Evolutionary conservation across 2,797 vertebrate genomes (phyloP).

Genomic region (Psittacula derbiana): DNA sequence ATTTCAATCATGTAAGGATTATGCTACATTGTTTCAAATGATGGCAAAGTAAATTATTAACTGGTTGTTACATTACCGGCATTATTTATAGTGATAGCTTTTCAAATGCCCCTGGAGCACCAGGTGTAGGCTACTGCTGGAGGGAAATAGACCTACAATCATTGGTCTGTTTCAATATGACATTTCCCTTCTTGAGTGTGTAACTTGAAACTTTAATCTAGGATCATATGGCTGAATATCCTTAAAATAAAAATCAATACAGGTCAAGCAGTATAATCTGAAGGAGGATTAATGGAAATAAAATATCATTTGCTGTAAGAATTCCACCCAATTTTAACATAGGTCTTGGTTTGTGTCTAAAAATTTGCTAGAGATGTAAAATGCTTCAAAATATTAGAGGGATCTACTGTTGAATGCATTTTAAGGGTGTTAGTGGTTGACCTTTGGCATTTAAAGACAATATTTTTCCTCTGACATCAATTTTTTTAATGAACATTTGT

Average conservation of each 20-base stretch:
- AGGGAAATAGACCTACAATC: background rate
- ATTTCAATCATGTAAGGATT: background rate
- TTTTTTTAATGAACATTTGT: background rate
- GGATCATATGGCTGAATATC: background rate
- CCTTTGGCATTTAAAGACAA: background rate
- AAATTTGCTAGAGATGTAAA: background rate
- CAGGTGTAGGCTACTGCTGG: background rate
- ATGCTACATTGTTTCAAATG: background rate
- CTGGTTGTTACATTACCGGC: background rate
- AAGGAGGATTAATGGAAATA: background rate
- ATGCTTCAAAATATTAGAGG: background rate
- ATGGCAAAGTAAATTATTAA: background rate
- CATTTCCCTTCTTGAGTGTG: background rate
- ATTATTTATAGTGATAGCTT: background rate
- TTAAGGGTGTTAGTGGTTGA: background rate
- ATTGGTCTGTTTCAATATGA: background rate
- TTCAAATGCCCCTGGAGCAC: background rate
- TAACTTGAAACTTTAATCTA: background rate
- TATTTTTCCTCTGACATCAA: background rate
- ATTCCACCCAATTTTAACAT: background rate
- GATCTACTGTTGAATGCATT: background rate
- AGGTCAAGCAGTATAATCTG: background rate
- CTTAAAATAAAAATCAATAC: background rate
- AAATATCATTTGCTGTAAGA: background rate
- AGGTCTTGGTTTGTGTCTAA: background rate